A percentile compares a stretch with the other conserved stretches of the same genome.
These are phyloP conservation scores for Pogonocichla stellata DNA, from an alignment of 2,113 vertebrate species.

Conservation along the genomic window DNA sequence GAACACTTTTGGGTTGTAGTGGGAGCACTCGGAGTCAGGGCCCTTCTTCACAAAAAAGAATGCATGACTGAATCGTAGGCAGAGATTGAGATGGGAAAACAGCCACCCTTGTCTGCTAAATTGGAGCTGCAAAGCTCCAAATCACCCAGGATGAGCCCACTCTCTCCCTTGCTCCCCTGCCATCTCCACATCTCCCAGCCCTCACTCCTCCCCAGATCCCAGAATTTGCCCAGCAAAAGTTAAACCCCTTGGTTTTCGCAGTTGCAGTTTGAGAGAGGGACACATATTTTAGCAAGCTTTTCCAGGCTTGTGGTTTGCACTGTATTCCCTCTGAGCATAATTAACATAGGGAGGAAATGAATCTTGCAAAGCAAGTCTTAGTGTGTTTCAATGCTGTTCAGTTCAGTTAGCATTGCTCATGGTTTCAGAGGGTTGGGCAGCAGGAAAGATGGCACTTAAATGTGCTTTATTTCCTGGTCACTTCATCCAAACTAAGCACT, in stretches of 20 bases:
- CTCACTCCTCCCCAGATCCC: neutral
- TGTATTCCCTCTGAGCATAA: slow-evolving; percentile 48
- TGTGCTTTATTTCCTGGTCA: neutral
- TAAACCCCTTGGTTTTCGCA: neutral
- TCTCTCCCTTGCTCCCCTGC: neutral
- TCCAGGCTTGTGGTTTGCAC: slow-evolving; percentile 30
- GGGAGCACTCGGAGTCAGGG: neutral
- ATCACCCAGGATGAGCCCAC: neutral
- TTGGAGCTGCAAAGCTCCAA: neutral
- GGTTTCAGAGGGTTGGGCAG: neutral
- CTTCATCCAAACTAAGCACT: slow-evolving; percentile 33
- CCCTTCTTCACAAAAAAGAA: neutral
- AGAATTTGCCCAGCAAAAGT: neutral
- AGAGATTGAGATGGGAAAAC: neutral
- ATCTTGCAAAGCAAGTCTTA: slow-evolving; percentile 40
- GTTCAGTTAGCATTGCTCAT: neutral
- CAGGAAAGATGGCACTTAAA: neutral
- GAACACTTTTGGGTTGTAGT: neutral
- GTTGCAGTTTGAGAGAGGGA: neutral
- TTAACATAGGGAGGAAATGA: slow-evolving; percentile 61
- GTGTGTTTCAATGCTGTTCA: slow-evolving; percentile 15
- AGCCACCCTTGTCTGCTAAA: neutral
- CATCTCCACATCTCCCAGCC: neutral
- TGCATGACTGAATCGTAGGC: neutral
- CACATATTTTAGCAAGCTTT: slow-evolving; percentile 18